Evolutionary conservation across 2,888 invertebrate genomes (phyloP).

Genomic region (Eilema sororculum): DNA sequence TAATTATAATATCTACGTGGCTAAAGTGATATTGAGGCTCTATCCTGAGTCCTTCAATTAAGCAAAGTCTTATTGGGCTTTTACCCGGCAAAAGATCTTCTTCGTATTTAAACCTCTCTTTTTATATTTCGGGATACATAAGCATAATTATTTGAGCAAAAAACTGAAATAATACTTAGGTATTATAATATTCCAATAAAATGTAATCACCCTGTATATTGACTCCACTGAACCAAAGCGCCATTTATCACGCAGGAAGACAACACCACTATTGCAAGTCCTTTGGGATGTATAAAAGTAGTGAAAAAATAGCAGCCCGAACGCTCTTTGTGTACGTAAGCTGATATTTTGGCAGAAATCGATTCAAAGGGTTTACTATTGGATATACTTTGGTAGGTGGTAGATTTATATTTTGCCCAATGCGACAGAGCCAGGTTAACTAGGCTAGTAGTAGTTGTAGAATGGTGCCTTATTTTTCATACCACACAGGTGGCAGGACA

Average conservation of each 20-base stretch:
- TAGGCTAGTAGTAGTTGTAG: too few species aligned
- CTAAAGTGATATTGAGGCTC: too few species aligned
- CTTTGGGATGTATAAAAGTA: slow-evolving; percentile 43
- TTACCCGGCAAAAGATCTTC: too few species aligned
- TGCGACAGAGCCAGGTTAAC: too few species aligned
- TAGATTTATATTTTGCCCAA: too few species aligned
- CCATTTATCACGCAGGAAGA: slow-evolving; percentile 41
- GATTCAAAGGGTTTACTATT: neutral
- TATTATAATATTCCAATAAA: neutral
- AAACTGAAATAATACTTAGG: neutral
- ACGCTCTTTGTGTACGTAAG: slow-evolving; percentile 26
- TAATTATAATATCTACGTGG: too few species aligned
- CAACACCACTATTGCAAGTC: slow-evolving; percentile 35
- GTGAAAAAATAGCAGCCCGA: slow-evolving; percentile 33
- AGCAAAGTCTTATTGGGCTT: too few species aligned
- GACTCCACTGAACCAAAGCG: neutral
- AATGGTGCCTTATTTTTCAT: too few species aligned
- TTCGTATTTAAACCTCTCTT: too few species aligned
- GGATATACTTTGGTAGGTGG: neutral
- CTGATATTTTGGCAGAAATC: neutral
- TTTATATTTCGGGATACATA: too few species aligned
- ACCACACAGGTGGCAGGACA: too few species aligned
- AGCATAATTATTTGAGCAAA: neutral
- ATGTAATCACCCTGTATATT: slow-evolving; percentile 19
- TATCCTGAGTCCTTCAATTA: too few species aligned